These are phyloP conservation scores for Moxostoma hubbsi DNA, from an alignment of 2,797 vertebrate species.

Conservation along the genomic window DNA sequence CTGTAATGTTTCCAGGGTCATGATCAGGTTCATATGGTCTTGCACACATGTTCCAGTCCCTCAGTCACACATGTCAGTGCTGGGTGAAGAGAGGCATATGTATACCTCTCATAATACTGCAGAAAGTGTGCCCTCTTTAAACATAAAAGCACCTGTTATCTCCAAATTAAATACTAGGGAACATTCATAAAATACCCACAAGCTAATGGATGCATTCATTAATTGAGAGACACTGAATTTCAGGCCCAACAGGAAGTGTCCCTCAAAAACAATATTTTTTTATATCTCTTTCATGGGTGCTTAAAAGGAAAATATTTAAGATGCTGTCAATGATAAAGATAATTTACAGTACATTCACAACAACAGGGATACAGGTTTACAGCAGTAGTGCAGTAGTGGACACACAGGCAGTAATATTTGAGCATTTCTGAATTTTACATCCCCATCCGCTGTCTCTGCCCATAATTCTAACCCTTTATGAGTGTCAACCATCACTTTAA, in stretches of 20 bases:
- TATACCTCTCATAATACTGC: neutral
- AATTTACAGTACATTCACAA: neutral
- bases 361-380: neutral
- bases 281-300: neutral
- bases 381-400: too few species aligned
- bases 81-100: neutral
- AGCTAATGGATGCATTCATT: slow-evolving; percentile 15
- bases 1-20: slow-evolving; percentile 45
- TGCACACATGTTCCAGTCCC: slow-evolving; percentile 1
- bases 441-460: neutral
- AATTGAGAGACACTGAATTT: slow-evolving; percentile 70
- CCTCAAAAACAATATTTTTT: slow-evolving; percentile 5
- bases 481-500: neutral
- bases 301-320: neutral
- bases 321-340: neutral
- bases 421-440: neutral
- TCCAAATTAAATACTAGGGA: slow-evolving; percentile 1
- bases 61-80: slow-evolving; percentile 28
- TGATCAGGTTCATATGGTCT: slow-evolving; percentile 11
- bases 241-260: slow-evolving; percentile 39
- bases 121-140: neutral
- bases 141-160: slow-evolving; percentile 33
- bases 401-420: neutral
- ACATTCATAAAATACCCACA: slow-evolving; percentile 26
- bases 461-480: too few species aligned